A percentile compares a stretch with the other conserved stretches of the same genome.
Conservation (phyloP, 1,140 invertebrate species). For the Aricia agestis region DNA sequence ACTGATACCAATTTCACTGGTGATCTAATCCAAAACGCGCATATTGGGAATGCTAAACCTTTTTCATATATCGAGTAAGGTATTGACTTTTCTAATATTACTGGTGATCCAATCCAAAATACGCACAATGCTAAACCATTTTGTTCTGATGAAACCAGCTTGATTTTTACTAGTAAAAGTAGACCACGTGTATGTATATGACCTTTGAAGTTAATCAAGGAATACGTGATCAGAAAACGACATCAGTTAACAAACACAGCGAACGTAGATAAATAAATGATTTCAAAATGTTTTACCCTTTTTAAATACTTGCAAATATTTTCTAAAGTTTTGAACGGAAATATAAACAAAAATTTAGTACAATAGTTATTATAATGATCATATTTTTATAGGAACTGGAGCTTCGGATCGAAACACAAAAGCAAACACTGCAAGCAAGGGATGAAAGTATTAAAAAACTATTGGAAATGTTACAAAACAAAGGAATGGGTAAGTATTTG, state of each 20-base stretch:
- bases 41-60: too few species aligned
- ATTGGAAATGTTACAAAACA: slow-evolving; percentile 98
- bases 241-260: slow-evolving; percentile 29
- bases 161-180: neutral
- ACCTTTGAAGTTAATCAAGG: neutral
- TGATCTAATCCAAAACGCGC: too few species aligned
- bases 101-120: too few species aligned
- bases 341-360: too few species aligned
- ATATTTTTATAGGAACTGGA: slow-evolving; percentile 87
- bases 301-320: neutral
- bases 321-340: too few species aligned
- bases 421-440: slow-evolving; percentile 95
- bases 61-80: too few species aligned
- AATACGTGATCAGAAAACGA: neutral
- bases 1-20: too few species aligned
- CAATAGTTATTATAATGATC: neutral
- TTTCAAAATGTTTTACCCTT: too few species aligned
- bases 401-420: slow-evolving; percentile 97
- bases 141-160: too few species aligned
- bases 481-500: slow-evolving; percentile 92
- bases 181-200: neutral
- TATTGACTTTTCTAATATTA: too few species aligned
- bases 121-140: too few species aligned
- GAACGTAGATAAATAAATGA: neutral
- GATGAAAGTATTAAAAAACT: slow-evolving; percentile 99